These are phyloP conservation scores for Daboia siamensis DNA, from an alignment of 2,113 vertebrate genomes.

Conservation along the genomic window DNA sequence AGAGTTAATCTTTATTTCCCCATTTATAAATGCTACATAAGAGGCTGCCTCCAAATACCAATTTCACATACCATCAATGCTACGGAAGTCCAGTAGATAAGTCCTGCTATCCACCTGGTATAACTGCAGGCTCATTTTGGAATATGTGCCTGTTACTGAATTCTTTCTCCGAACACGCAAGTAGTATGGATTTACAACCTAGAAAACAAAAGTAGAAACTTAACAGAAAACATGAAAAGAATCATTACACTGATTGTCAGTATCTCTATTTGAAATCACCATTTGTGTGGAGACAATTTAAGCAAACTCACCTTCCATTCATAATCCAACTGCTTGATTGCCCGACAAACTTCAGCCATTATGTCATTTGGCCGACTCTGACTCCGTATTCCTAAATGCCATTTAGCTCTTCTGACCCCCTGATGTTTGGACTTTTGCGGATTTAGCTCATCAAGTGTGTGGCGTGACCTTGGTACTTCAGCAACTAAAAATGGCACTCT, in stretches of 20 bases:
- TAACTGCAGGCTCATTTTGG: conserved; percentile 97
- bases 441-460: conserved; percentile 94
- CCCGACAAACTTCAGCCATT: conserved; percentile 96
- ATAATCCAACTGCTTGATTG: conserved; percentile 97
- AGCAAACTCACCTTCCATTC: conserved; percentile 91
- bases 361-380: conserved; percentile 97
- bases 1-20: background rate
- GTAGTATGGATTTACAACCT: conserved; percentile 97
- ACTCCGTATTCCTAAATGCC: conserved; percentile 96
- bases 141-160: conserved; percentile 87
- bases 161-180: conserved; percentile 94
- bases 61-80: conserved; percentile 90
- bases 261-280: background rate
- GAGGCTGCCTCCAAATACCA: background rate
- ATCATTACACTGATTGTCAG: background rate
- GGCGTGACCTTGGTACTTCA: conserved; percentile 85
- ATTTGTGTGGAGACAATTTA: background rate
- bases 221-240: background rate
- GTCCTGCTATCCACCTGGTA: conserved; percentile 98
- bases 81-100: conserved; percentile 95
- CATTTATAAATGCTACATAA: background rate
- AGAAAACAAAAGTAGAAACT: conserved; percentile 30
- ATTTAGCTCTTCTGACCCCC: conserved; percentile 92
- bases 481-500: conserved; percentile 89
- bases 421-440: conserved; percentile 97